Evolutionary conservation across 1,140 invertebrate species (phyloP).

Genomic region (Drosophila santomea): DNA sequence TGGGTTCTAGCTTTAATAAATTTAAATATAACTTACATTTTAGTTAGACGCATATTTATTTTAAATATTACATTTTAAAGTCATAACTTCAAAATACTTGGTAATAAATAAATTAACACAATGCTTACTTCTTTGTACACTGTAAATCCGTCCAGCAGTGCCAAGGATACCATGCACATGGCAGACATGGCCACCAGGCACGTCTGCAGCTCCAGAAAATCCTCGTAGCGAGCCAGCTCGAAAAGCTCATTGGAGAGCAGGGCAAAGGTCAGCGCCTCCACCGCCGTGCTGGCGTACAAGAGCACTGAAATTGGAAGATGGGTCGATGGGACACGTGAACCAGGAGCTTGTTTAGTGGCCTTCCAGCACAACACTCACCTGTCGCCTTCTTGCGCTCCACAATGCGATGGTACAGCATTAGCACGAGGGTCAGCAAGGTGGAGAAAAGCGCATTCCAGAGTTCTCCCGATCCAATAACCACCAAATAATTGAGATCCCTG

Average conservation of each 20-base stretch:
- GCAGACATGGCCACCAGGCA: constrained; percentile 50
- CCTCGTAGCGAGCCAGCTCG: constrained; percentile 67
- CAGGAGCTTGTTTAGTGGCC: constrained; percentile 1
- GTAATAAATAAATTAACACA: neutral
- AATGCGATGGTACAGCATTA: constrained; percentile 79
- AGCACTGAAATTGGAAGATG: constrained; percentile 48
- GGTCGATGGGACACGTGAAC: constrained; percentile 9
- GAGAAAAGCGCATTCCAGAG: constrained; percentile 68
- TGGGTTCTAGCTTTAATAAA: too few relatives aligned
- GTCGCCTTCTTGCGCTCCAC: constrained; percentile 74
- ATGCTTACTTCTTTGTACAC: constrained; percentile 78
- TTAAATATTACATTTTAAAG: too few relatives aligned
- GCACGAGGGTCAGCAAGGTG: constrained; percentile 67
- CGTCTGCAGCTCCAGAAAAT: constrained; percentile 64
- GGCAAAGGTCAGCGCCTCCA: constrained; percentile 59
- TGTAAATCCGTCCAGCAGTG: constrained; percentile 63
- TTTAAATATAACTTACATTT: too few relatives aligned
- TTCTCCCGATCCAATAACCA: constrained; percentile 62
- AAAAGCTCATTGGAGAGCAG: constrained; percentile 71
- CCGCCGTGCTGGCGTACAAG: constrained; percentile 61
- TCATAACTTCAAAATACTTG: too few relatives aligned
- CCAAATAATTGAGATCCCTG: constrained; percentile 57
- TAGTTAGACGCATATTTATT: too few relatives aligned
- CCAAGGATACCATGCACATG: constrained; percentile 56
- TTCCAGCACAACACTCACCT: constrained; percentile 48